Conservation (phyloP, 2,888 invertebrate genomes). For the Chymomyza amoena region DNA sequence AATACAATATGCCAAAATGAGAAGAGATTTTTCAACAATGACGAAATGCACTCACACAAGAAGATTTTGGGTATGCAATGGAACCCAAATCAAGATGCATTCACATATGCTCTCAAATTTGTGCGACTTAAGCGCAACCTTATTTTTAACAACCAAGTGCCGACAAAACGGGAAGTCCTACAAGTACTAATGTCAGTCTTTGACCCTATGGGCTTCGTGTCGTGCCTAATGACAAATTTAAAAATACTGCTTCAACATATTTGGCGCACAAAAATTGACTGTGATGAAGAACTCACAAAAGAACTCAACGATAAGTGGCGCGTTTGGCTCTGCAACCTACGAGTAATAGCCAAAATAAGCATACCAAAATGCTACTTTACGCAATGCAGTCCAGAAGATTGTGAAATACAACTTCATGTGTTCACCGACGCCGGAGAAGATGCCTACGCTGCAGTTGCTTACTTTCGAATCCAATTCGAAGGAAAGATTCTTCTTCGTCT, state of each 20-base stretch:
- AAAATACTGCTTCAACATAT: constrained; percentile 2
- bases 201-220: constrained; percentile 2
- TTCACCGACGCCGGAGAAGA: not conserved
- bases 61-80: constrained; percentile 20
- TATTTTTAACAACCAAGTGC: not conserved
- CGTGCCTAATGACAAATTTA: constrained; percentile 4
- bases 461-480: constrained; percentile 9
- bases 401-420: constrained; percentile 4
- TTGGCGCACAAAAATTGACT: not conserved
- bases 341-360: not conserved
- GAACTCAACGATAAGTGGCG: no score
- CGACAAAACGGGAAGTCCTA: constrained; percentile 1
- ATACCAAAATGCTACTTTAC: not conserved
- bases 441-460: not conserved
- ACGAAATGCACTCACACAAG: not conserved
- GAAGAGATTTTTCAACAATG: not conserved
- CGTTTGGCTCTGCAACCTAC: not conserved
- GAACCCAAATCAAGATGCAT: constrained; percentile 20
- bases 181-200: constrained; percentile 5
- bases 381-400: not conserved
- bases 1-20: not conserved
- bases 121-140: constrained; percentile 8
- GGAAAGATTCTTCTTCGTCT: constrained; percentile 4
- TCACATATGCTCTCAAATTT: constrained; percentile 20
- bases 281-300: no score